phyloP scores from a whole-genome alignment of 2,113 vertebrate species.

The Neogale vison region DNA sequence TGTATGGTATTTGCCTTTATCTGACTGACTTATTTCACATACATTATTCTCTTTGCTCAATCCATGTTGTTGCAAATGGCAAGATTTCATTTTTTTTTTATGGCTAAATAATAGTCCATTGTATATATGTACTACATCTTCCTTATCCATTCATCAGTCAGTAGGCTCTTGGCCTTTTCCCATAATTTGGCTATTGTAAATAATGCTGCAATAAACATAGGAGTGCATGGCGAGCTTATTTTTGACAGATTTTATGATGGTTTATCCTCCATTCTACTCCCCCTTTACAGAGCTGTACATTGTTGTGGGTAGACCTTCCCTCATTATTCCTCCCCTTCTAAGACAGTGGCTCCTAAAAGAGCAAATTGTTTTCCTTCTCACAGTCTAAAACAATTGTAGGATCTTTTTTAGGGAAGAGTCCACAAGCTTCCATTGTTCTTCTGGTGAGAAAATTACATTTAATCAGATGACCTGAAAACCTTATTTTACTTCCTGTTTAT shows the following conservation, averaged over 20 bases:
- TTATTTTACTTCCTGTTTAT: conserved; percentile 61
- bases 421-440: conserved; percentile 44
- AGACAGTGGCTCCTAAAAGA: background rate
- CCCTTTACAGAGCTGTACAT: background rate
- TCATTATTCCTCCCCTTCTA: conserved; percentile 18
- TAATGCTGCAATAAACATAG: background rate
- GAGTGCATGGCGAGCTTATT: background rate
- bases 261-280: background rate
- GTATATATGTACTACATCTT: background rate
- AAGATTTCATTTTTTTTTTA: background rate
- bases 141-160: background rate
- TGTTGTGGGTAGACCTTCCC: background rate
- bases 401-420: background rate
- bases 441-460: conserved; percentile 49
- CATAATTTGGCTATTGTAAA: background rate
- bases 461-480: conserved; percentile 60
- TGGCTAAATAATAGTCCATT: background rate
- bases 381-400: background rate
- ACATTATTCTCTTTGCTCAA: background rate
- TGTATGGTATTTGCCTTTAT: background rate
- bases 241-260: background rate
- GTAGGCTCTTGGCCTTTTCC: background rate
- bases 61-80: background rate
- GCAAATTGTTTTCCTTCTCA: conserved; percentile 18
- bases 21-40: background rate